Evolutionary conservation across 2,113 vertebrate species (phyloP).

Genomic region (Tiliqua scincoides): DNA sequence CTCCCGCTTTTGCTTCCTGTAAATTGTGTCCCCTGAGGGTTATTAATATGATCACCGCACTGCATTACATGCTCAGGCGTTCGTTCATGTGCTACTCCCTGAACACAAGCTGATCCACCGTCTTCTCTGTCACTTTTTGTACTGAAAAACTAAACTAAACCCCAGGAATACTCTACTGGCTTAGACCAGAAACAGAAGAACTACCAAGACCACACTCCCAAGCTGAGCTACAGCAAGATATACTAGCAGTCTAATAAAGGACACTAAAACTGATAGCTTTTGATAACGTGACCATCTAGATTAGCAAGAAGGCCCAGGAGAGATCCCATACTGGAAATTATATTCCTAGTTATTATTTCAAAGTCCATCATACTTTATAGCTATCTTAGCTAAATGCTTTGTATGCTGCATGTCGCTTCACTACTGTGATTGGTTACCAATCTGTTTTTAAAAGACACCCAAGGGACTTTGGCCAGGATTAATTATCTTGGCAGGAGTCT

Average conservation of each 20-base stretch:
- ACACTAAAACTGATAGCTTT: neutral
- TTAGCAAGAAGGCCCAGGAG: neutral
- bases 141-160: constrained; percentile 18
- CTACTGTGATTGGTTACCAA: constrained; percentile 4
- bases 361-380: neutral
- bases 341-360: constrained; percentile 15
- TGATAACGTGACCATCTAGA: neutral
- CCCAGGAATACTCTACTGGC: neutral
- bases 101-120: neutral
- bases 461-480: neutral
- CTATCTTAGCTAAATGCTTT: constrained; percentile 18
- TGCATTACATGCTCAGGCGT: constrained; percentile 10
- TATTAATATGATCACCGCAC: constrained; percentile 24
- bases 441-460: constrained; percentile 1
- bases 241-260: neutral
- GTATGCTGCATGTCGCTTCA: constrained; percentile 42
- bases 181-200: constrained; percentile 10
- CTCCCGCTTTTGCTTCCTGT: constrained; percentile 29
- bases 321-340: accelerated
- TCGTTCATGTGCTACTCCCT: constrained; percentile 25
- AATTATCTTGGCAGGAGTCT: constrained; percentile 31
- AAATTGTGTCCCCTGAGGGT: constrained; percentile 26
- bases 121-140: constrained; percentile 13
- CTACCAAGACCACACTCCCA: neutral
- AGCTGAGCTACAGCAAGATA: neutral